Base-by-base conservation (phyloP, 92 coral and sea anemone species). In the Parazoanthus swiftii region DNA sequence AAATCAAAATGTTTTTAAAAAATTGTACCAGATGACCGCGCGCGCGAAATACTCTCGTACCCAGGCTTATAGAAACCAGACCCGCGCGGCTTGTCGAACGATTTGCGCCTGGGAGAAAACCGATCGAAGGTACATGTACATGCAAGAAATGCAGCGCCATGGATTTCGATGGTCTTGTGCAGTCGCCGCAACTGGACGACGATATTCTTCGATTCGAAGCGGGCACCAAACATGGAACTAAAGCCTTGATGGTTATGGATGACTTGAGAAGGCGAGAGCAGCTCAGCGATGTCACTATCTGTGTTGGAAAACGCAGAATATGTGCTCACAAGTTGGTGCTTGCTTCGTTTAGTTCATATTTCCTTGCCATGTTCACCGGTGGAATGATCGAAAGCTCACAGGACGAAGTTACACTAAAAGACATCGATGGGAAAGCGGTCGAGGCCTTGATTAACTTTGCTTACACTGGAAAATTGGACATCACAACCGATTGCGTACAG, bases 161-260 rank as follows among this genome's bases (percentile, higher is more conserved):
- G 97, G 97, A 94, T 82, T 94, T 94, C 75, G 97, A 92, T 48
- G 90, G 97, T 39, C 91, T 92, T 44, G 82, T 92, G 36, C 92
- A 92, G 59, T 70, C 89, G 18, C 88, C 91, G 1, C 95, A 90
- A 29, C 70, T 88, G 51, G 97, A 92, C 85, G 94, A 91, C 59
- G 96, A 93, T 83, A 58, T 86, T 7, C 86, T 91, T 11, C 94
- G 94, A 48, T 93, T 79, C 70, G 98, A 94, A 77, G 98, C 96
- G 33, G 98, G 98, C 72, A 94, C 94, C 91, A 94, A 94, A 72
- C 98, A 94, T 77, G 98, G 98, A 48, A 94, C 92, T 6, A 93
- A 94, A 76, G 95, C 95, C 14, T 86, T 94, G 74, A 93, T 93
- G 95, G 96, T 94, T n/a, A 94, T 95, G 98, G 96, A 95, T 58